Base-by-base conservation (phyloP, 2,113 vertebrate species). In the Dissostichus mawsoni region DNA sequence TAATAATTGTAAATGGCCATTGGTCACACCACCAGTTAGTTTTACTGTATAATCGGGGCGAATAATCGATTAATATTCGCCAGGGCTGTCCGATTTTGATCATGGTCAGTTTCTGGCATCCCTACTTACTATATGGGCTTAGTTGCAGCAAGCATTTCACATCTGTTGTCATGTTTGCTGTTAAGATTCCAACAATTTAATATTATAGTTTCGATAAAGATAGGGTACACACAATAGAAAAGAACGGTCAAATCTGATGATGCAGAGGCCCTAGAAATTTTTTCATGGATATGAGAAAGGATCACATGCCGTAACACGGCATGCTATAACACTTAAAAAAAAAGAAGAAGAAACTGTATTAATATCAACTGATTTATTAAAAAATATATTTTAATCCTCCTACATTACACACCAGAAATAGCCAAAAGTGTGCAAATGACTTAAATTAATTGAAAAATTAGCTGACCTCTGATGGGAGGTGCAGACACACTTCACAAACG, bases 371-470 rank as follows among this genome's bases (percentile, higher is more conserved):
- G 18, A 20, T 58, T 3, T 5, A 10, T 8, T 18, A 50, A 52
- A n/a, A 58, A 17, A 17, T 51, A 23, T 29, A 29, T 29, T 29
- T 65, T 25, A 44, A 0, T 74, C 6, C 47, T 20, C 13, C 9
- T 8, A 50, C 56, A 29, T 50, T 59, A 18, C 33, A 65, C 7
- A 33, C 48, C 10, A 57, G 36, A 56, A 68, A 72, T 50, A 63
- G n/a, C 33, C 57, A 5, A 16, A 68, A 25, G 47, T 72, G 55
- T 73, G 55, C 59, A 33, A 59, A 14, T 9, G 18, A 61, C 47
- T 68, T 51, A 23, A 62, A 62, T 56, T 67, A 59, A 50, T 20
- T 78, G 55, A 73, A 78, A 83, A 69, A 69, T 69, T 41, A 74
- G 20, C 62, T 33, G 10, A 47, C 20, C 6, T 33, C 17, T 51